A percentile compares a stretch with the other conserved stretches of the same genome.
Conservation (phyloP, 2,888 invertebrate species). For the Sabellastarte sp. region DNA sequence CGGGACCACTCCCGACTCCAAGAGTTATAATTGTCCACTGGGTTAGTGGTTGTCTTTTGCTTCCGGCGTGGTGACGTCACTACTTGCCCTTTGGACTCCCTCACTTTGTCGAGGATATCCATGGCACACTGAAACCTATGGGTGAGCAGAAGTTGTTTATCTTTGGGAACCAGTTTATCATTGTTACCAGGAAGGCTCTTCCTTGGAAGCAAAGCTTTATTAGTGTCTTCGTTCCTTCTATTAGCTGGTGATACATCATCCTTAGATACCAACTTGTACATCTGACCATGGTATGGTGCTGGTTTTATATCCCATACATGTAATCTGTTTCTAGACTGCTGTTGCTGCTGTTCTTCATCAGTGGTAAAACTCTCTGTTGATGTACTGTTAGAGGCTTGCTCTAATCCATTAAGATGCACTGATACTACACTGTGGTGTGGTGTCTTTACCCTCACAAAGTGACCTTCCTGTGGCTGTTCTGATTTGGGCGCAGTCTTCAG, state of each 20-base stretch:
- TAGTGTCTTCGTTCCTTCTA: too few species aligned
- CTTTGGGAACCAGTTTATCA: conserved; percentile 21
- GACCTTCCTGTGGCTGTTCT: not conserved
- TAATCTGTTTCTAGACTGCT: not conserved
- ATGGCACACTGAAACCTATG: conserved; percentile 48
- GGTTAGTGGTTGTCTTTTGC: conserved; percentile 21
- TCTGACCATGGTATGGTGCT: not conserved
- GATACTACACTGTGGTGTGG: conserved; percentile 8
- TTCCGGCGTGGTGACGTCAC: conserved; percentile 26
- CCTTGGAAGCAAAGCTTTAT: too few species aligned
- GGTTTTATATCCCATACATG: too few species aligned
- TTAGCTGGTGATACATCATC: not conserved
- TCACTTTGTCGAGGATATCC: conserved; percentile 47
- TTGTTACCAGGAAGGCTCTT: not conserved
- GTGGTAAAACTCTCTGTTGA: too few species aligned
- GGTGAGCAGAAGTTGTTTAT: conserved; percentile 40
- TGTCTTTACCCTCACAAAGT: conserved; percentile 8
- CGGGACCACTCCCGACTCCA: conserved; percentile 84
- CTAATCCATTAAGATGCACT: conserved; percentile 4
- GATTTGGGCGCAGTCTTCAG: not conserved
- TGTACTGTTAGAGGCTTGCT: not conserved
- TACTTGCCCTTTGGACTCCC: conserved; percentile 29
- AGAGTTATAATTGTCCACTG: conserved; percentile 84
- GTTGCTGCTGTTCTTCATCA: not conserved
- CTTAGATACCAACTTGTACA: not conserved